A percentile compares a stretch with the other conserved stretches of the same genome.
Evolutionary conservation across 2,797 vertebrate genomes (phyloP).

Genomic region (Macrochelys suwanniensis): DNA sequence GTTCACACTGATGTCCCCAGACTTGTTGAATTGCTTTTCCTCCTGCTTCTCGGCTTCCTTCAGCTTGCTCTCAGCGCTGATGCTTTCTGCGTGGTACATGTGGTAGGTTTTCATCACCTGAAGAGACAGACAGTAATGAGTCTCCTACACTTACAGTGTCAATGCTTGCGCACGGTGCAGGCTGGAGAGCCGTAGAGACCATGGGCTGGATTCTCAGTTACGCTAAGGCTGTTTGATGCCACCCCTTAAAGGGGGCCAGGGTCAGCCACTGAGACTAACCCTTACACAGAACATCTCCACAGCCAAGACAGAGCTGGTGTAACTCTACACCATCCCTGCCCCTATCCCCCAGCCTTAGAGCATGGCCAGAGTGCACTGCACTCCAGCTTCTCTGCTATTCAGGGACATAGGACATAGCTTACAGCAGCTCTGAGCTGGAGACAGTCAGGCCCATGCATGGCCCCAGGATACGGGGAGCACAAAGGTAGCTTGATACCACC

Average conservation of each 20-base stretch:
- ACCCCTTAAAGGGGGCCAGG: background rate
- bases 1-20: constrained; percentile 94
- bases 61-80: constrained; percentile 97
- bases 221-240: background rate
- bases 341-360: background rate
- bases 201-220: fast-evolving
- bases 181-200: fast-evolving
- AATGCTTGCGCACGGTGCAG: fast-evolving
- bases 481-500: background rate
- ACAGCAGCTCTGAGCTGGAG: background rate
- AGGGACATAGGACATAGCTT: background rate
- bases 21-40: constrained; percentile 97
- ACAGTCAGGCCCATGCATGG: background rate
- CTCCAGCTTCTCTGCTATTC: background rate
- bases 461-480: background rate
- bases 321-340: background rate
- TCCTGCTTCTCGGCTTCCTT: constrained; percentile 99
- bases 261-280: background rate
- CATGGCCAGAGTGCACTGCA: background rate
- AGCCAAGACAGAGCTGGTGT: background rate
- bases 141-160: background rate
- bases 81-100: constrained; percentile 99
- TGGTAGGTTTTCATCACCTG: constrained; percentile 99
- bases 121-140: background rate
- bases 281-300: fast-evolving